A percentile compares a stretch with the other conserved stretches of the same genome.
Conservation (phyloP, 1,140 invertebrate genomes). For the Globodera rostochiensis region DNA sequence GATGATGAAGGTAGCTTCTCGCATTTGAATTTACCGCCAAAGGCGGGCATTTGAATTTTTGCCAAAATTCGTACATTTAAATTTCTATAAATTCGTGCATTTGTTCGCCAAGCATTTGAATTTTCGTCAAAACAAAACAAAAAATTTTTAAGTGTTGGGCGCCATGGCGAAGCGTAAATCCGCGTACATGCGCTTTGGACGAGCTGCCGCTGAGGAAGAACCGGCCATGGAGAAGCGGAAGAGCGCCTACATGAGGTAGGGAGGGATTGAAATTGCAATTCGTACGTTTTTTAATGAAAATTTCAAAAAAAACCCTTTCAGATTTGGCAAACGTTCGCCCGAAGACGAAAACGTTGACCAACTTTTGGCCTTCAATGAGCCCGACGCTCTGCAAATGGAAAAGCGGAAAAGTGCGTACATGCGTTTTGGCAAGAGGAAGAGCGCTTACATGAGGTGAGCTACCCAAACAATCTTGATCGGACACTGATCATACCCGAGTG, state of each 20-base stretch:
- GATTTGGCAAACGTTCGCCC: constrained; percentile 38
- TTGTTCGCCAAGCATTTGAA: no score
- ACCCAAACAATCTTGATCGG: background rate
- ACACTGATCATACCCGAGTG: background rate
- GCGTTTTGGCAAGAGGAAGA: constrained; percentile 42
- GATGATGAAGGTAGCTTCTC: background rate
- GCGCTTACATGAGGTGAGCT: constrained; percentile 43
- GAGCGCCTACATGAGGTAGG: constrained; percentile 40
- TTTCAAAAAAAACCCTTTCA: background rate
- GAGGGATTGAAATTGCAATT: background rate
- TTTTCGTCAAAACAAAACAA: no score
- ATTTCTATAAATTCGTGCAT: background rate
- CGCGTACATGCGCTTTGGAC: constrained; percentile 42
- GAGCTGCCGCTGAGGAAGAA: constrained; percentile 27
- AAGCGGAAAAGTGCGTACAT: constrained; percentile 43
- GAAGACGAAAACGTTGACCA: background rate
- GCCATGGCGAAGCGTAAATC: constrained; percentile 36
- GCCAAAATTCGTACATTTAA: no score
- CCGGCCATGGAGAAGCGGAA: constrained; percentile 38
- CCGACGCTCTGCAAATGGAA: constrained; percentile 27
- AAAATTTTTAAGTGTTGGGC: no score
- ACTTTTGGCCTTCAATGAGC: background rate
- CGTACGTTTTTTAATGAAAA: no score
- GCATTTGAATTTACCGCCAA: no score
- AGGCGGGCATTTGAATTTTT: background rate